Percentiles rank a stretch among this genome's conserved stretches.
Evolutionary conservation across 2,797 vertebrate species (phyloP).

Genomic region (Arnoldichthys spilopterus): DNA sequence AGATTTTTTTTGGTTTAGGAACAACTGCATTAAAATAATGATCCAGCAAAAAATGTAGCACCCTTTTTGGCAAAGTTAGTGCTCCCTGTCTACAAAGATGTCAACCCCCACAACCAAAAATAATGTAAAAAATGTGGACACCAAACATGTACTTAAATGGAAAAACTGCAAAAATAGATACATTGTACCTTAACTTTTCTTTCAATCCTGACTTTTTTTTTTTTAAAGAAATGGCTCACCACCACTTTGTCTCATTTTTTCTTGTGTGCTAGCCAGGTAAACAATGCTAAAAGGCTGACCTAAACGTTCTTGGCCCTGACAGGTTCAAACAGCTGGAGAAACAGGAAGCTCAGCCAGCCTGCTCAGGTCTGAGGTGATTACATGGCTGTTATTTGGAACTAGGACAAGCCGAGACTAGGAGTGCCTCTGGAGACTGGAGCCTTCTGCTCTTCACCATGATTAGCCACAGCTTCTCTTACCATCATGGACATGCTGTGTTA

Average conservation of each 20-base stretch:
- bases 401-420: conserved; percentile 18
- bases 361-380: conserved; percentile 41
- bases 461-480: conserved; percentile 18
- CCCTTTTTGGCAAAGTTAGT: too few species aligned
- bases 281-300: not conserved
- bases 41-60: too few species aligned
- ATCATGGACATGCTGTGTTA: conserved; percentile 26
- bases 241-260: not conserved
- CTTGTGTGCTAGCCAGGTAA: not conserved
- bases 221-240: too few species aligned
- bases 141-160: too few species aligned
- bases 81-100: too few species aligned
- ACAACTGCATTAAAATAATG: too few species aligned
- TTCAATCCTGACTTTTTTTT: too few species aligned
- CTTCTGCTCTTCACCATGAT: conserved; percentile 24
- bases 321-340: conserved; percentile 39
- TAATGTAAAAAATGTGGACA: too few species aligned
- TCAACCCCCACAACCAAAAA: too few species aligned
- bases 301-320: conserved; percentile 10
- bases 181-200: too few species aligned
- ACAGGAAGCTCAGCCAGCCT: conserved; percentile 28
- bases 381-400: conserved; percentile 48
- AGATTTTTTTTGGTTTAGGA: too few species aligned
- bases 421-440: conserved; percentile 18
- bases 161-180: too few species aligned